Evolutionary conservation across 2,113 vertebrate genomes (phyloP).

Genomic region (Manacus vitellinus): DNA sequence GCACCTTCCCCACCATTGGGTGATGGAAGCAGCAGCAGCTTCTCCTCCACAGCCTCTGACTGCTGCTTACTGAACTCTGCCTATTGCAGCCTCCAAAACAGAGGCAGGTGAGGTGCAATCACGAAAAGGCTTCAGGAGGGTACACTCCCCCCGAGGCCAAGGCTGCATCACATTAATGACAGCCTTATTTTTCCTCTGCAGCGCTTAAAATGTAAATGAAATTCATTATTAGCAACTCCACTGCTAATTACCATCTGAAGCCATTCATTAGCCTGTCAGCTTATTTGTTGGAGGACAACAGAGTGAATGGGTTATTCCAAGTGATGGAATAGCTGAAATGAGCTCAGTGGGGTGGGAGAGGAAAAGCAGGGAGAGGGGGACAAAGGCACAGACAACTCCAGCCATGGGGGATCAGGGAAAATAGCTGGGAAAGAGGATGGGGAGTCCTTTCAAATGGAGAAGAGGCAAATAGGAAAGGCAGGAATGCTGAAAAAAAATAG

Average conservation of each 20-base stretch:
- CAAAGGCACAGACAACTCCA: background rate
- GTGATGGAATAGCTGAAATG: background rate
- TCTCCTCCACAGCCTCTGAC: background rate
- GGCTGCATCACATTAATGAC: background rate
- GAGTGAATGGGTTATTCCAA: slow-evolving; percentile 25
- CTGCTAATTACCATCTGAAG: slow-evolving; percentile 77
- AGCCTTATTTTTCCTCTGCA: slow-evolving; percentile 45
- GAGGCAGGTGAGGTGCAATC: background rate
- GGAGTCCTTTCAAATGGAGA: background rate
- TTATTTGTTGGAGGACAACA: slow-evolving; percentile 61
- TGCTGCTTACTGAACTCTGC: slow-evolving; percentile 22
- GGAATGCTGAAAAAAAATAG: background rate
- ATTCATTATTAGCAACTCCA: slow-evolving; percentile 74
- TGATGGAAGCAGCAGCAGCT: background rate
- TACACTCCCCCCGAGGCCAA: background rate
- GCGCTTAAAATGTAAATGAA: slow-evolving; percentile 80
- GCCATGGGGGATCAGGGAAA: fast-evolving
- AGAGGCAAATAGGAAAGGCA: background rate
- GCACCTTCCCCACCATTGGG: fast-evolving
- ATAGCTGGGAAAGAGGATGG: background rate
- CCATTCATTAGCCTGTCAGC: slow-evolving; percentile 78
- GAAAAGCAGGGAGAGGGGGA: background rate
- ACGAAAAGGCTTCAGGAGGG: background rate
- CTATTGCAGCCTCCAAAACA: background rate
- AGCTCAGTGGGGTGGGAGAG: background rate